These are phyloP conservation scores for Escarpia spicata DNA, from an alignment of 2,888 invertebrate genomes.

Conservation along the genomic window DNA sequence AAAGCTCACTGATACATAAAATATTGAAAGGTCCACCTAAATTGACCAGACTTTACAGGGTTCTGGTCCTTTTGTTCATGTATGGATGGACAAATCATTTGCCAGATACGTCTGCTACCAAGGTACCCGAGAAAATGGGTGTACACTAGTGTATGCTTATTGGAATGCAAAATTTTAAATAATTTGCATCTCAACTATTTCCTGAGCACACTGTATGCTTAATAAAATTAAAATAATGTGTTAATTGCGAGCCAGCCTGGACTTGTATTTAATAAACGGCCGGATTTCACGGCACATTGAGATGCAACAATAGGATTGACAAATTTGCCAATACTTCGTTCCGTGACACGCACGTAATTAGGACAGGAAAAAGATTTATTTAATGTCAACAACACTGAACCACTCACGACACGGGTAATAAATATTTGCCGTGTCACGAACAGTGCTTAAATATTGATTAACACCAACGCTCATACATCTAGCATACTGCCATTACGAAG, in stretches of 20 bases:
- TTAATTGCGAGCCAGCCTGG: neutral
- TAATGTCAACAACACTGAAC: neutral
- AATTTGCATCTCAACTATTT: too few relatives aligned
- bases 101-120: too few relatives aligned
- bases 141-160: too few relatives aligned
- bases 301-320: neutral
- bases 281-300: neutral
- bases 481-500: neutral
- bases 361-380: neutral
- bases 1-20: too few relatives aligned
- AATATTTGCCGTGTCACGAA: neutral
- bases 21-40: too few relatives aligned
- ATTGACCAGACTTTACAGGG: too few relatives aligned
- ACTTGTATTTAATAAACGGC: neutral
- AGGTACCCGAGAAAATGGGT: too few relatives aligned
- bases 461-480: neutral
- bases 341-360: neutral
- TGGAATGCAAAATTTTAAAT: too few relatives aligned
- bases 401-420: neutral
- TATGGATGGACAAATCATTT: too few relatives aligned
- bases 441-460: conserved; percentile 13
- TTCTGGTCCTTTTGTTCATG: too few relatives aligned
- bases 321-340: neutral
- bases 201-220: too few relatives aligned
- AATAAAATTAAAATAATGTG: neutral